Evolutionary conservation across 2,113 vertebrate species (phyloP).

Genomic region (Odontophorus gujanensis): DNA sequence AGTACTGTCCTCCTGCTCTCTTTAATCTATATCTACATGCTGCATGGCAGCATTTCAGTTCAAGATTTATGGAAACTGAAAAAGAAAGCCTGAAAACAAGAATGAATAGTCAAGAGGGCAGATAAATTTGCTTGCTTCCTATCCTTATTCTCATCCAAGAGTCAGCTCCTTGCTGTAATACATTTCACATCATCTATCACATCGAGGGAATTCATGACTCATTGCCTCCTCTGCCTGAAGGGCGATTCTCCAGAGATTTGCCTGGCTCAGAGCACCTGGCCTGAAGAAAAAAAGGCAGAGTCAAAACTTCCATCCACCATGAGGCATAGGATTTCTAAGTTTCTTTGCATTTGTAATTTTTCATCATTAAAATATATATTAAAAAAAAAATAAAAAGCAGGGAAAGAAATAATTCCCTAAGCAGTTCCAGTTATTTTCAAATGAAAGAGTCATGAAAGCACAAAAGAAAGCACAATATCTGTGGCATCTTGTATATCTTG

Average conservation of each 20-base stretch:
- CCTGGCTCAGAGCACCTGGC: not conserved
- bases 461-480: too few species aligned
- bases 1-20: not conserved
- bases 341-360: not conserved
- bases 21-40: not conserved
- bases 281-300: not conserved
- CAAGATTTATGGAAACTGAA: not conserved
- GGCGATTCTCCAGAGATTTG: not conserved
- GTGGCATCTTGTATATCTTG: too few species aligned
- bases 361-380: not conserved
- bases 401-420: not conserved
- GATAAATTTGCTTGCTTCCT: not conserved
- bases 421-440: not conserved
- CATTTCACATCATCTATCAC: conserved; percentile 10
- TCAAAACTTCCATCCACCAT: not conserved
- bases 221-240: not conserved
- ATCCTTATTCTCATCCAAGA: not conserved
- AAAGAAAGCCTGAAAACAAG: not conserved
- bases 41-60: not conserved
- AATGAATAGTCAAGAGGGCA: not conserved
- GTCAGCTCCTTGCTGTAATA: not conserved
- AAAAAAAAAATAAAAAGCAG: not conserved
- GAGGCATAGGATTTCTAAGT: not conserved
- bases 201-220: not conserved
- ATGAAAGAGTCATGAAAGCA: not conserved